Evolutionary conservation across 2,797 vertebrate genomes (phyloP), one percentile per base, ranked within the genome.

Genomic region (Enteromius fasciolatus): DNA sequence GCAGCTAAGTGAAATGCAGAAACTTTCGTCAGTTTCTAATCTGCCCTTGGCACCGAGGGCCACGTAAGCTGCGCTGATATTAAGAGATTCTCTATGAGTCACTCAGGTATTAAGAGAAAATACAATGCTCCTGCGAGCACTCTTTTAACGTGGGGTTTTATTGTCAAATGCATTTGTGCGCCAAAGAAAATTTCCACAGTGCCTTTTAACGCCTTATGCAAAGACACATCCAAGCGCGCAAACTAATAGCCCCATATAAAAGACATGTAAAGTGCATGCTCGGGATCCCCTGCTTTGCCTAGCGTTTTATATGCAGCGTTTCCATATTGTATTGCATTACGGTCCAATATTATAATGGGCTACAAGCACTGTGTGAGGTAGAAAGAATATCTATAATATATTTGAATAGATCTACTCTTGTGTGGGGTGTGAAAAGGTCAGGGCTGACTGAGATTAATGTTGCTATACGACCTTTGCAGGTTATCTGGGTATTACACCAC

Each of bases 101-200:
- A 87, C 76, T 81, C 83, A 86, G 86, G 87, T 88, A 85, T 52
- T 82, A 77, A 82, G 46, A 46, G 67, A 85, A 78, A 85, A 85
- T 80, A 80, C 76, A 70, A 70, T 54, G 63, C 81, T 54, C 61
- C 33, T 78, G 83, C 31, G 67, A 87, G 81, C 36, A 70, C 67
- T 84, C 81, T 76, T 85, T 44, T 79, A 84, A 48, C 39, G 69
- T 79, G 28, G n/a, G 28, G 52, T 84, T 86, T 85, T 81, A 84
- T 81, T 87, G 31, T 68, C 63, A 64, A 85, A 64, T 76, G 66
- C 82, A 79, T 69, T 86, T 54, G 36, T 46, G 68, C 33, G 67
- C 80, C 80, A 81, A 76, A 79, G 70, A 87, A 86, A 78, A 76
- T 81, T 66, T 84, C 52, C 64, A 84, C 54, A 36, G 31, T 41